Conservation (phyloP, 2,888 invertebrate species). For the Sericinus montela region DNA sequence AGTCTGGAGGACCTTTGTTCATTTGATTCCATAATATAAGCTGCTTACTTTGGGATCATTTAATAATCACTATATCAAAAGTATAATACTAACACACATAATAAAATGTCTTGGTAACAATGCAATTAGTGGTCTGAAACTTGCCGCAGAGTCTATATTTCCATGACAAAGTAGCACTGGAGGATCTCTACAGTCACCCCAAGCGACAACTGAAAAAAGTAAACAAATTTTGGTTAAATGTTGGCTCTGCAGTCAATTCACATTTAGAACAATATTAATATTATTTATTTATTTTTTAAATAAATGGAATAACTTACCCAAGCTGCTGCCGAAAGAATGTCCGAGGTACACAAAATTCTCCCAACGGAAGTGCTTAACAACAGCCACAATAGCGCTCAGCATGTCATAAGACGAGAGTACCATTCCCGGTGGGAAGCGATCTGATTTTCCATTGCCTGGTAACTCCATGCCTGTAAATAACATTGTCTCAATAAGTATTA, state of each 20-base stretch:
- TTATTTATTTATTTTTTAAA: too few species aligned
- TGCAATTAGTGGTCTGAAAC: slow-evolving; percentile 78
- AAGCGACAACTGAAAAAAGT: slow-evolving; percentile 80
- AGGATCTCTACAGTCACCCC: slow-evolving; percentile 76
- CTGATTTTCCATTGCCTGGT: slow-evolving; percentile 81
- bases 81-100: slow-evolving; percentile 41
- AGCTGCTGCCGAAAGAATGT: slow-evolving; percentile 48
- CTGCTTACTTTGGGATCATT: too few species aligned
- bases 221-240: too few species aligned
- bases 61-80: too few species aligned
- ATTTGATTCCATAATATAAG: too few species aligned
- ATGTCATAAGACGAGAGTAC: slow-evolving; percentile 54
- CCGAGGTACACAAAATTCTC: slow-evolving; percentile 43
- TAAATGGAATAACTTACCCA: too few species aligned
- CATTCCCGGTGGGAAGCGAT: slow-evolving; percentile 65
- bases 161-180: slow-evolving; percentile 81
- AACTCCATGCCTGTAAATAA: slow-evolving; percentile 72
- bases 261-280: too few species aligned
- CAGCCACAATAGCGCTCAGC: slow-evolving; percentile 48
- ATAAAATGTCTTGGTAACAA: slow-evolving; percentile 66
- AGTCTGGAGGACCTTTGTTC: too few species aligned
- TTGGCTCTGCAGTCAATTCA: too few species aligned
- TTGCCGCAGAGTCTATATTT: slow-evolving; percentile 77
- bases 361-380: slow-evolving; percentile 62
- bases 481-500: too few species aligned